These are phyloP conservation scores for Pycnonotus jocosus DNA, from an alignment of 2,113 vertebrate genomes.

Conservation along the genomic window DNA sequence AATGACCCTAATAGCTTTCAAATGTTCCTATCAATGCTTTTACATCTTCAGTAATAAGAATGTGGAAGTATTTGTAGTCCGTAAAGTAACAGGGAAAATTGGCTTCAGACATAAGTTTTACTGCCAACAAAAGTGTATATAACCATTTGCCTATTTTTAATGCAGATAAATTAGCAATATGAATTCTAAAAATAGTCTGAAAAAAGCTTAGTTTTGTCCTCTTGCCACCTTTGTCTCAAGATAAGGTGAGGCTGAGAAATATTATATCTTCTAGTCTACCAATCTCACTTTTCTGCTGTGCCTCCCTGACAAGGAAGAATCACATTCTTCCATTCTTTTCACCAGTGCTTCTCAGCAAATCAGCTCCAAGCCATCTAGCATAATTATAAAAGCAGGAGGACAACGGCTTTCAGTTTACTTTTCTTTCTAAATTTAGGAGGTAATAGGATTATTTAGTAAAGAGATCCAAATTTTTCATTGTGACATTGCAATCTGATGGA, in stretches of 20 bases:
- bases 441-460: neutral
- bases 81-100: slow-evolving; percentile 56
- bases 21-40: slow-evolving; percentile 50
- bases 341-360: neutral
- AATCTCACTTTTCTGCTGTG: neutral
- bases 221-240: slow-evolving; percentile 12
- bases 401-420: neutral
- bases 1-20: slow-evolving; percentile 51
- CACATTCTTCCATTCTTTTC: neutral
- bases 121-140: slow-evolving; percentile 31
- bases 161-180: neutral
- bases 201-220: neutral
- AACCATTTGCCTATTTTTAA: neutral
- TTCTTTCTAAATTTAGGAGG: slow-evolving; percentile 1
- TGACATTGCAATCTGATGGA: neutral
- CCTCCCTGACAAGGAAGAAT: neutral
- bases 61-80: slow-evolving; percentile 55
- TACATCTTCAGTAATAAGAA: slow-evolving; percentile 38
- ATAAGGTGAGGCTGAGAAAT: neutral
- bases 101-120: slow-evolving; percentile 32
- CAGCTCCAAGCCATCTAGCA: neutral
- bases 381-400: neutral
- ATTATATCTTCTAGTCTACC: neutral
- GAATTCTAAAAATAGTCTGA: neutral
- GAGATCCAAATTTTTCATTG: neutral